Evolutionary conservation across 1,140 invertebrate species (phyloP).

Genomic region (Pectinophora gossypiella): DNA sequence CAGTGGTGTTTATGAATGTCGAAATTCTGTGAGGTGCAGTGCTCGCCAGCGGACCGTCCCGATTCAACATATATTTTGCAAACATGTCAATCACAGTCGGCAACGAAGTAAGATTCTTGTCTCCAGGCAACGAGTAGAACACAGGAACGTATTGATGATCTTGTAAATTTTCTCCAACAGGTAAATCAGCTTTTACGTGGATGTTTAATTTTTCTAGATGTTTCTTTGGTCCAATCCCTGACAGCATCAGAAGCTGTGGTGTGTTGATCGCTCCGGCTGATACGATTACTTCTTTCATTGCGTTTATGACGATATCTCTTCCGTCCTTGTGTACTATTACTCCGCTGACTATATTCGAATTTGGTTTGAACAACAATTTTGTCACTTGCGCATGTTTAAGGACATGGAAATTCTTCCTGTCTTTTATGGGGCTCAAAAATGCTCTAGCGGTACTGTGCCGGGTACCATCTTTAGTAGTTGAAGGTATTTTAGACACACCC

Average conservation of each 20-base stretch:
- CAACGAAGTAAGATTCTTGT: slow-evolving; percentile 17
- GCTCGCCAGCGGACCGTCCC: slow-evolving; percentile 26
- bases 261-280: slow-evolving; percentile 82
- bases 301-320: slow-evolving; percentile 59
- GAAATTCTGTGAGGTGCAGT: slow-evolving; percentile 29
- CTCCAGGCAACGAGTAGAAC: slow-evolving; percentile 24
- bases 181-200: slow-evolving; percentile 74
- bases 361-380: slow-evolving; percentile 76
- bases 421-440: slow-evolving; percentile 70
- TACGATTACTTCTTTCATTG: slow-evolving; percentile 81
- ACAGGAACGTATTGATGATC: slow-evolving; percentile 75
- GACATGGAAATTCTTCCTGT: slow-evolving; percentile 82
- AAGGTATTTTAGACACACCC: slow-evolving; percentile 48
- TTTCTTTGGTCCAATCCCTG: slow-evolving; percentile 82
- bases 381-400: slow-evolving; percentile 79
- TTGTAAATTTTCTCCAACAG: slow-evolving; percentile 80
- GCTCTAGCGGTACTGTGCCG: slow-evolving; percentile 62
- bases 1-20: slow-evolving; percentile 37
- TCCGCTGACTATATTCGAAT: slow-evolving; percentile 73
- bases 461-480: slow-evolving; percentile 70
- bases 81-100: slow-evolving; percentile 16
- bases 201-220: slow-evolving; percentile 80
- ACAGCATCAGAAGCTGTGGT: slow-evolving; percentile 83
- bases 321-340: slow-evolving; percentile 77
- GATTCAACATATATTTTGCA: slow-evolving; percentile 23